phyloP scores from a whole-genome alignment of 2,888 invertebrate species.

The Chrysina gloriosa region DNA sequence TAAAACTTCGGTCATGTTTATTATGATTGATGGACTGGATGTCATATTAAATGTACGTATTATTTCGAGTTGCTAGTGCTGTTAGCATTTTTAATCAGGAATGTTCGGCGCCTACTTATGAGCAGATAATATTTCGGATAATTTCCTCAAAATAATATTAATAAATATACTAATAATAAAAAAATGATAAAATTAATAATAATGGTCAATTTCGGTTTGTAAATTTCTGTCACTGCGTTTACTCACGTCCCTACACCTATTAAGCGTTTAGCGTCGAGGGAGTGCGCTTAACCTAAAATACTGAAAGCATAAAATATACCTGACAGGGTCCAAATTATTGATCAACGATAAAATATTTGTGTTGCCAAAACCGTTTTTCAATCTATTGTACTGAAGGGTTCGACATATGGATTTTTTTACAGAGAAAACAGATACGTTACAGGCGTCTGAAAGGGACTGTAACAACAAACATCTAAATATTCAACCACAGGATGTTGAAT shows the following conservation, averaged over 20 bases:
- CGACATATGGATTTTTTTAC: slow-evolving; percentile 10
- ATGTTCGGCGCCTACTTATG: background rate
- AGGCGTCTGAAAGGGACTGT: slow-evolving; percentile 15
- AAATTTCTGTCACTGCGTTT: too few relatives aligned
- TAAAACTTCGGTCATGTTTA: slow-evolving; percentile 5
- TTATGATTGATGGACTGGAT: slow-evolving; percentile 8
- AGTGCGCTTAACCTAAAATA: too few relatives aligned
- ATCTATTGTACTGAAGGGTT: background rate
- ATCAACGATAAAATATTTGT: too few relatives aligned
- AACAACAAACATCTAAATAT: slow-evolving; percentile 45
- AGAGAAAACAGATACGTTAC: slow-evolving; percentile 23
- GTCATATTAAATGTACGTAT: background rate
- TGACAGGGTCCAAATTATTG: too few relatives aligned
- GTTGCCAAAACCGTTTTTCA: background rate
- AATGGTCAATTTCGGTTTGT: too few relatives aligned
- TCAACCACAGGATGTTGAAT: slow-evolving; percentile 40
- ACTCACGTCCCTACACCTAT: too few relatives aligned
- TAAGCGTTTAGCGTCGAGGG: too few relatives aligned
- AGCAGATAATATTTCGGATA: background rate
- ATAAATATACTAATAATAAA: too few relatives aligned
- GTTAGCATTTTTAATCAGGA: background rate
- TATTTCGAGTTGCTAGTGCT: background rate
- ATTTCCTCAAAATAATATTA: too few relatives aligned
- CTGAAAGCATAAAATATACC: too few relatives aligned
- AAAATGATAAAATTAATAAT: too few relatives aligned